Conservation (phyloP, 2,888 invertebrate genomes). For the Corbicula japonica region DNA sequence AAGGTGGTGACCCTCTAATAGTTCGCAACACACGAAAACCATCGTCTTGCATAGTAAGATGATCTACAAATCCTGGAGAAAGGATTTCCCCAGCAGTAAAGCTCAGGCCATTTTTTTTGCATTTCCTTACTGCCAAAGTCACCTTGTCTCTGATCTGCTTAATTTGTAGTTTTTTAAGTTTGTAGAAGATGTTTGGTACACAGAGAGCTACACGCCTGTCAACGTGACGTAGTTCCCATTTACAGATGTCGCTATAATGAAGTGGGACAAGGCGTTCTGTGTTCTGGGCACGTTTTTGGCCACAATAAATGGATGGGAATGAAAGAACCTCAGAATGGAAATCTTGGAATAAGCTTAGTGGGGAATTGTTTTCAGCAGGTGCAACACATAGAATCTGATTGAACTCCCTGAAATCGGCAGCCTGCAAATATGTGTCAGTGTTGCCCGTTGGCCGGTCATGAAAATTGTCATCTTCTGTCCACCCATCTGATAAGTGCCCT, state of each 20-base stretch:
- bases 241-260: conserved; percentile 42
- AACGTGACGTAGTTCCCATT: conserved; percentile 43
- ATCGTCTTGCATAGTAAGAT: no score
- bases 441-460: conserved; percentile 17
- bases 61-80: conserved; percentile 39
- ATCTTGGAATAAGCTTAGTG: conserved; percentile 30
- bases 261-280: conserved; percentile 33
- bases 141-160: conserved; percentile 47
- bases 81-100: conserved; percentile 46
- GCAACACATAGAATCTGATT: conserved; percentile 39
- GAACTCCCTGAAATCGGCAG: conserved; percentile 51
- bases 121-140: conserved; percentile 35
- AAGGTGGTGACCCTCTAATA: conserved; percentile 24
- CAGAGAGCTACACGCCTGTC: conserved; percentile 44
- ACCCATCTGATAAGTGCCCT: conserved; percentile 1
- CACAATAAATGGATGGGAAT: conserved; percentile 47
- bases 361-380: conserved; percentile 43
- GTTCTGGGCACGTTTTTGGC: conserved; percentile 20
- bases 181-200: conserved; percentile 42
- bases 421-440: conserved; percentile 30
- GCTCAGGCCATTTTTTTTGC: conserved; percentile 32
- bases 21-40: conserved; percentile 55
- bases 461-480: conserved; percentile 23
- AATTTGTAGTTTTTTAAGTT: conserved; percentile 41
- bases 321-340: conserved; percentile 33